Conservation (phyloP, 1,140 invertebrate species). For the Drosophila simulans region DNA sequence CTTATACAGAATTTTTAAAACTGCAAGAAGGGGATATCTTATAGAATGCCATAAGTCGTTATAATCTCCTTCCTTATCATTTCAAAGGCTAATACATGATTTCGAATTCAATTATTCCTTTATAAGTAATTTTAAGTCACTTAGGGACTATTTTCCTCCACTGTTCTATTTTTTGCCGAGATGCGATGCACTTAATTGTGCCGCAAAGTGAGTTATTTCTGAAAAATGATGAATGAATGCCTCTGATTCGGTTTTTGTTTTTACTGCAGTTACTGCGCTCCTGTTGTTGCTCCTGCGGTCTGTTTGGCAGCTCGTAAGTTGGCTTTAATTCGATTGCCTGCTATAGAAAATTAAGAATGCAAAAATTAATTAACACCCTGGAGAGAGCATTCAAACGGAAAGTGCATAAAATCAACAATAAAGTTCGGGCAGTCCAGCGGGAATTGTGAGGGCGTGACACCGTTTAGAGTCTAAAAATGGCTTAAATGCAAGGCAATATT, state of each 20-base stretch:
- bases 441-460: not conserved
- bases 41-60: no score
- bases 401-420: conserved; percentile 19
- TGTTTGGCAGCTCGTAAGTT: conserved; percentile 34
- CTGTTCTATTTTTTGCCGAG: conserved; percentile 19
- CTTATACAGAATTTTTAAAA: no score
- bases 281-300: conserved; percentile 21
- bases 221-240: conserved; percentile 54
- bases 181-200: conserved; percentile 63
- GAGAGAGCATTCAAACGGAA: conserved; percentile 26
- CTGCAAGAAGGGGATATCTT: no score
- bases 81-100: no score
- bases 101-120: not conserved
- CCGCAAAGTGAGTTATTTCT: conserved; percentile 70
- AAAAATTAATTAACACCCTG: conserved; percentile 39
- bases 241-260: conserved; percentile 15
- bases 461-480: conserved; percentile 4
- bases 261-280: conserved; percentile 13
- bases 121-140: not conserved
- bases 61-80: no score
- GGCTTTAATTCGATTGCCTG: conserved; percentile 35
- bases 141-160: not conserved
- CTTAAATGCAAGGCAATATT: conserved; percentile 16
- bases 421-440: conserved; percentile 2
- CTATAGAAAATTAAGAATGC: conserved; percentile 20